Conservation (phyloP, 2,113 vertebrate species). For the Bagarius yarrelli region DNA sequence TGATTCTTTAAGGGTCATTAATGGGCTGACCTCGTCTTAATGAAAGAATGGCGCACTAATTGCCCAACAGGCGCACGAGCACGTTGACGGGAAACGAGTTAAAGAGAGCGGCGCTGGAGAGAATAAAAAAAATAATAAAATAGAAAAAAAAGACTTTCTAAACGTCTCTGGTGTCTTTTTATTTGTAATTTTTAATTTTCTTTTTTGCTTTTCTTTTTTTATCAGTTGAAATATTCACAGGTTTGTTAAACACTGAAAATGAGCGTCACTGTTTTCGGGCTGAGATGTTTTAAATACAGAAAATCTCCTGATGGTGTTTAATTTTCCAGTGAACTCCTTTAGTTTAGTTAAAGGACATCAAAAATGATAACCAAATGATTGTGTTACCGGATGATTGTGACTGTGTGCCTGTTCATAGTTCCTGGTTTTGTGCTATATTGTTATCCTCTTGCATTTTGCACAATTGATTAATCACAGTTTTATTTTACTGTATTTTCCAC, state of each 20-base stretch:
- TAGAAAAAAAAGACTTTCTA: neutral
- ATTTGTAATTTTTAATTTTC: too few species aligned
- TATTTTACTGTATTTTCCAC: neutral
- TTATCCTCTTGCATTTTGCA: neutral
- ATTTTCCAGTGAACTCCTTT: too few species aligned
- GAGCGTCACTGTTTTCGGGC: too few species aligned
- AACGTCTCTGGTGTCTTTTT: too few species aligned
- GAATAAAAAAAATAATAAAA: neutral
- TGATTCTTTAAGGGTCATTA: conserved; percentile 37
- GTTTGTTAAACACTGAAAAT: neutral
- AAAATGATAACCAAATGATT: too few species aligned
- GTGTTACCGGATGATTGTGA: too few species aligned
- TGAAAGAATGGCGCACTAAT: conserved; percentile 54
- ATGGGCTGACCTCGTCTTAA: conserved; percentile 51
- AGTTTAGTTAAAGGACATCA: too few species aligned
- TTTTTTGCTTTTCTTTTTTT: too few species aligned
- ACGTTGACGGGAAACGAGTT: conserved; percentile 48
- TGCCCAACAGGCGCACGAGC: conserved; percentile 26
- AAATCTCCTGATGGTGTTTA: too few species aligned
- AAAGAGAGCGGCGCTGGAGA: conserved; percentile 43
- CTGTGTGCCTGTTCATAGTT: neutral
- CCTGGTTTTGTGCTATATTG: neutral
- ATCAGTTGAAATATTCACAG: neutral
- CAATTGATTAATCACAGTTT: neutral
- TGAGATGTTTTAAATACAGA: too few species aligned